phyloP scores from a whole-genome alignment of 2,888 invertebrate species.

The Eilema depressum region DNA sequence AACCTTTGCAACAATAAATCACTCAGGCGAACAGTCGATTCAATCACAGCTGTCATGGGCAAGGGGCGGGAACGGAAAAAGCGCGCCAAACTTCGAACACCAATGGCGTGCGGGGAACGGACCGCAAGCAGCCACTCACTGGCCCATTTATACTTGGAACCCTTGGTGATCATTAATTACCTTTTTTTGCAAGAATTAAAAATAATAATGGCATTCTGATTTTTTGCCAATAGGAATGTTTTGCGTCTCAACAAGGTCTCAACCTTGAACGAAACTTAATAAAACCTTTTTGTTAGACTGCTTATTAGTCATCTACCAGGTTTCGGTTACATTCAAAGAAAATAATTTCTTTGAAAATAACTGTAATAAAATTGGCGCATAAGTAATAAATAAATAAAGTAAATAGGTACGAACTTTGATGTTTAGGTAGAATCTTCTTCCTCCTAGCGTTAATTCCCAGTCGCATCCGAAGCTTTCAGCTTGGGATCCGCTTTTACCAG shows the following conservation, averaged over 20 bases:
- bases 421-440: no score
- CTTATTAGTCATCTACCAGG: neutral
- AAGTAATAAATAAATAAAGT: no score
- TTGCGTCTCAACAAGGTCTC: constrained; percentile 18
- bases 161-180: constrained; percentile 73
- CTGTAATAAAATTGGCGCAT: no score
- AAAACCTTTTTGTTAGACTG: constrained; percentile 28
- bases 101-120: constrained; percentile 74
- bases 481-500: no score
- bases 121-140: constrained; percentile 71
- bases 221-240: constrained; percentile 39
- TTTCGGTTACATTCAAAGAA: no score
- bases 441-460: no score
- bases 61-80: constrained; percentile 83
- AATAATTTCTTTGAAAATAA: no score
- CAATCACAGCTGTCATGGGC: constrained; percentile 83
- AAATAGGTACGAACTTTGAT: no score
- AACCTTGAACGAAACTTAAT: constrained; percentile 22
- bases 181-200: constrained; percentile 58
- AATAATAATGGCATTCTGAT: constrained; percentile 44
- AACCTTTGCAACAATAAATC: constrained; percentile 78
- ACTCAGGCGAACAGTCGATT: constrained; percentile 75
- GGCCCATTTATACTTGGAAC: constrained; percentile 81
- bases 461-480: no score
- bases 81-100: constrained; percentile 83